Percentiles rank a stretch among this genome's conserved stretches.
These are phyloP conservation scores for Miltochrista miniata DNA, from an alignment of 2,888 invertebrate species.

Conservation along the genomic window DNA sequence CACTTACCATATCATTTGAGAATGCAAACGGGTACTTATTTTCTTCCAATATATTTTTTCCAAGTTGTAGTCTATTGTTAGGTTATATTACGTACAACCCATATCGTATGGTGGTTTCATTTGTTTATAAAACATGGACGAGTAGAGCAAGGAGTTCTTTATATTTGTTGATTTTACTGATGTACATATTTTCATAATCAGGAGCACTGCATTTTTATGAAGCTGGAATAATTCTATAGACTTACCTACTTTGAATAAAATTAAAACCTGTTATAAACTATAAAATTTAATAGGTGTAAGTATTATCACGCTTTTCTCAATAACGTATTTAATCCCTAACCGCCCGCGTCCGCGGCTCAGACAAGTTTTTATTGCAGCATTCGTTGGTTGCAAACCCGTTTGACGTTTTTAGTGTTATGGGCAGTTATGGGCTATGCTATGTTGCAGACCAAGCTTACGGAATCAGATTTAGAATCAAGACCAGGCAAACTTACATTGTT, in stretches of 20 bases:
- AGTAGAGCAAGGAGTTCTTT: background rate
- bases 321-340: slow-evolving; percentile 19
- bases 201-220: too few species aligned
- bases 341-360: slow-evolving; percentile 48
- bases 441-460: slow-evolving; percentile 59
- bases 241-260: background rate
- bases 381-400: slow-evolving; percentile 72
- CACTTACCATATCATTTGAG: background rate
- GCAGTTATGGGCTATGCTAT: slow-evolving; percentile 43
- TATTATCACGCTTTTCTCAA: slow-evolving; percentile 12
- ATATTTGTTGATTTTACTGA: too few species aligned
- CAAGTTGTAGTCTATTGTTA: background rate
- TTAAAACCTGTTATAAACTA: background rate
- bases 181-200: too few species aligned
- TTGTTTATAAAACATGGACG: background rate
- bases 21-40: background rate
- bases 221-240: too few species aligned
- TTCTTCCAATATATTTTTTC: background rate
- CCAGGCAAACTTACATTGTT: slow-evolving; percentile 21
- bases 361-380: slow-evolving; percentile 72
- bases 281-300: too few species aligned
- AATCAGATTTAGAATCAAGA: slow-evolving; percentile 48
- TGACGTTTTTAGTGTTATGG: slow-evolving; percentile 64
- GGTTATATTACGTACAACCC: background rate
- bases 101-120: background rate